Base-by-base conservation (phyloP, 2,888 invertebrate genomes). In the Eupithecia dodoneata region DNA sequence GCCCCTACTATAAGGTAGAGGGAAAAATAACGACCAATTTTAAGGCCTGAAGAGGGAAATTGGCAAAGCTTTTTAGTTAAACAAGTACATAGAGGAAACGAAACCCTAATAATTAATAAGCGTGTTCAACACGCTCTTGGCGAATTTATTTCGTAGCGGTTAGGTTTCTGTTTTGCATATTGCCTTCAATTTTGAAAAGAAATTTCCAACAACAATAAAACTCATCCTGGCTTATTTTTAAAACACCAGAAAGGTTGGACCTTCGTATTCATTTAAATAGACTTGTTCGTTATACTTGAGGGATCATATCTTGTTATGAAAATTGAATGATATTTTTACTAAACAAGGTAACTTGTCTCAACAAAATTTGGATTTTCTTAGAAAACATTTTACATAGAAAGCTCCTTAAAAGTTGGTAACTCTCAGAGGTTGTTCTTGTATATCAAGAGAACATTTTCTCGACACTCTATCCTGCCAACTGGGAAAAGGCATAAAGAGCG, bases 401-500 rank as follows among this genome's bases (percentile, higher is more conserved):
- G 12, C 65, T 41, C 42, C 42, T 15, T 41, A 30, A 41, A 41
- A 5, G 30, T 63, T n/a, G 12, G 63, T 63, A 41, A 42, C 66
- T 42, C 42, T 15, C 42, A 6, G 42, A 66, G 42, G 66, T 66
- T 30, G 42, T 42, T 45, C 45, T 2, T 69, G 18, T 69, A 47
- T 18, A 69, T 47, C 45, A 70, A 70, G 49, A 59, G 42, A 71
- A 55, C 41, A 72, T 72, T 75, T 72, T 67, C 76, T 70, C 13
- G 55, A 41, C 75, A 74, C 71, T 63, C 47, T 75, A 76, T 77
- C 69, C 76, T 76, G 71, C 67, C 78, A 74, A 75, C 76, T 76
- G 82, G 76, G 79, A 77, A 75, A 79, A 75, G 71, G 41, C 76
- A 78, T 80, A 78, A 81, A 80, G 71, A 76, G 74, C 73, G 75